Evolutionary conservation across 2,797 vertebrate species (phyloP).

Genomic region (Sebastes flavidus): DNA sequence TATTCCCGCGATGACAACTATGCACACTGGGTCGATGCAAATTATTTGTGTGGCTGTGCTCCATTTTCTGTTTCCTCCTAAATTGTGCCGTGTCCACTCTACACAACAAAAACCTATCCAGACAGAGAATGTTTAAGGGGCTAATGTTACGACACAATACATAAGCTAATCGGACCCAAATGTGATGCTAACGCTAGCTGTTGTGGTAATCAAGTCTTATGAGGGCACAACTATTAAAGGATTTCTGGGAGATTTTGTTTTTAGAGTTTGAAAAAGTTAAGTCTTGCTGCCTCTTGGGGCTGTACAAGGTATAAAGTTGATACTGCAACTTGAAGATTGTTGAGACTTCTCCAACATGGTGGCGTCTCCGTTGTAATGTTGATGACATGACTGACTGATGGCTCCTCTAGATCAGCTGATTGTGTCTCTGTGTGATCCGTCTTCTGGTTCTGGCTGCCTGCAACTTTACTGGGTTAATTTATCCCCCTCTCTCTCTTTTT

Average conservation of each 20-base stretch:
- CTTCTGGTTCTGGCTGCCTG: background rate
- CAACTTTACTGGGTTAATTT: constrained; percentile 31
- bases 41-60: too few species aligned
- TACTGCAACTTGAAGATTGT: background rate
- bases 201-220: background rate
- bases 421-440: background rate
- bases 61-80: too few species aligned
- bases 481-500: background rate
- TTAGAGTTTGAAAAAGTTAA: background rate
- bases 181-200: too few species aligned
- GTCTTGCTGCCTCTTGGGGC: background rate
- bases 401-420: constrained; percentile 9
- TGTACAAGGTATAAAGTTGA: background rate
- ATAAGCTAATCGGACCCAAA: too few species aligned
- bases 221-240: background rate
- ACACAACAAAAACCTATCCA: too few species aligned
- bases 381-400: background rate
- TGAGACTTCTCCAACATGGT: background rate
- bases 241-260: background rate
- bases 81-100: too few species aligned
- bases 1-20: too few species aligned
- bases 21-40: accelerated
- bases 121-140: too few species aligned
- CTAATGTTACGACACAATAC: too few species aligned
- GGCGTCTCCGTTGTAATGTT: background rate